Evolutionary conservation across 2,797 vertebrate species (phyloP).

Genomic region (Kryptolebias ocellatus): DNA sequence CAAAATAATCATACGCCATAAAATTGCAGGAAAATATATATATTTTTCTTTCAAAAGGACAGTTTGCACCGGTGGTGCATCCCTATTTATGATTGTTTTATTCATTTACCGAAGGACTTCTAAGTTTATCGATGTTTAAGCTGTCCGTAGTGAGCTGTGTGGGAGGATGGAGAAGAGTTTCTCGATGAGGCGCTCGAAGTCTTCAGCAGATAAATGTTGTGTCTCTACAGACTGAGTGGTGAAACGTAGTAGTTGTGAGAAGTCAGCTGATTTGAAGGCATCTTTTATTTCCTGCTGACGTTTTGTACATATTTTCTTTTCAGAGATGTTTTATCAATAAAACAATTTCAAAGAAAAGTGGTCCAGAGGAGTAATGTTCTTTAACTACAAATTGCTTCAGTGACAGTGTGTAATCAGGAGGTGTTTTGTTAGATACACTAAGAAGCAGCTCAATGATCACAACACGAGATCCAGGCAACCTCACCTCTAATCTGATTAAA

Average conservation of each 20-base stretch:
- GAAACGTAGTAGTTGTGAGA: conserved; percentile 20
- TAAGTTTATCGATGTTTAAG: conserved; percentile 6
- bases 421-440: no score
- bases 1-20: no score
- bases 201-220: conserved; percentile 10
- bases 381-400: background rate
- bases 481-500: no score
- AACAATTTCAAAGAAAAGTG: conserved; percentile 34
- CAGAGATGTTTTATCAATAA: conserved; percentile 63
- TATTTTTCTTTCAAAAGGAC: no score
- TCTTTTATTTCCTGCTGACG: conserved; percentile 33
- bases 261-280: conserved; percentile 1
- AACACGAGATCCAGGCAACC: no score
- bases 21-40: no score
- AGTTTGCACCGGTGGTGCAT: no score
- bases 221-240: conserved; percentile 7
- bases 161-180: background rate
- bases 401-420: no score
- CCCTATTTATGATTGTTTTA: background rate
- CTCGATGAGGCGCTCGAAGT: background rate
- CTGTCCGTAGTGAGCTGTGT: background rate
- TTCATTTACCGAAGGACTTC: conserved; percentile 2
- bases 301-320: conserved; percentile 67
- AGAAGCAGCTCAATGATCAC: no score
- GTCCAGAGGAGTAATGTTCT: background rate